Conservation (phyloP, 2,888 invertebrate genomes). For the Ochropleura leucogaster region DNA sequence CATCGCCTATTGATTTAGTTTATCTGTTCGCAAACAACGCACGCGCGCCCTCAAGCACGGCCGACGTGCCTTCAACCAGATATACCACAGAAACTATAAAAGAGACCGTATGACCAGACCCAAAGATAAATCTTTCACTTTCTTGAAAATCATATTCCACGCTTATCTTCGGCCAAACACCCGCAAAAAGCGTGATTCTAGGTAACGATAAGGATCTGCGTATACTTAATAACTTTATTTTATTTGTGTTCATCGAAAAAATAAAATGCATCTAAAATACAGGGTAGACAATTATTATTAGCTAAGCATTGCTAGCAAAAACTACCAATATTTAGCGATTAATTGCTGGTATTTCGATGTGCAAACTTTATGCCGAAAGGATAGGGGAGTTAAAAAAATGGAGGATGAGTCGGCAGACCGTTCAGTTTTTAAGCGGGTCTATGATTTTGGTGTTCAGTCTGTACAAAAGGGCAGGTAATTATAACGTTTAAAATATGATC, state of each 20-base stretch:
- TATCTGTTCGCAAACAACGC: slow-evolving; percentile 82
- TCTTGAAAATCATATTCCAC: slow-evolving; percentile 48
- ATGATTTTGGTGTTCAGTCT: background rate
- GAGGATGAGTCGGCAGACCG: slow-evolving; percentile 70
- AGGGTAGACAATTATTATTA: slow-evolving; percentile 49
- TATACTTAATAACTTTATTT: slow-evolving; percentile 45
- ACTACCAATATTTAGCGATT: slow-evolving; percentile 68
- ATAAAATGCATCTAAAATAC: slow-evolving; percentile 24
- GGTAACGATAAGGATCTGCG: slow-evolving; percentile 51
- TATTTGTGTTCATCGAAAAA: slow-evolving; percentile 34
- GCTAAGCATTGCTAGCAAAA: slow-evolving; percentile 61
- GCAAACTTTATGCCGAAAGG: slow-evolving; percentile 69
- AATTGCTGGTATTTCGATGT: slow-evolving; percentile 74
- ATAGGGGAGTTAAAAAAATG: slow-evolving; percentile 59
- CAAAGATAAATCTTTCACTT: slow-evolving; percentile 51
- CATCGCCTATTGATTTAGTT: slow-evolving; percentile 85
- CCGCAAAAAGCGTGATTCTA: slow-evolving; percentile 53
- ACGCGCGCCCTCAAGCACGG: slow-evolving; percentile 68
- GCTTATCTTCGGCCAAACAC: slow-evolving; percentile 46
- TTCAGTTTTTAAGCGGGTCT: background rate
- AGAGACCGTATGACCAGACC: slow-evolving; percentile 16
- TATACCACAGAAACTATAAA: slow-evolving; percentile 16
- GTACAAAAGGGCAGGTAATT: slow-evolving; percentile 69
- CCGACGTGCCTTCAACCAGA: slow-evolving; percentile 44
- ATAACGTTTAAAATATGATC: slow-evolving; percentile 66